These are phyloP conservation scores for Syncerus caffer DNA, from an alignment of 2,797 vertebrate genomes.

Conservation along the genomic window DNA sequence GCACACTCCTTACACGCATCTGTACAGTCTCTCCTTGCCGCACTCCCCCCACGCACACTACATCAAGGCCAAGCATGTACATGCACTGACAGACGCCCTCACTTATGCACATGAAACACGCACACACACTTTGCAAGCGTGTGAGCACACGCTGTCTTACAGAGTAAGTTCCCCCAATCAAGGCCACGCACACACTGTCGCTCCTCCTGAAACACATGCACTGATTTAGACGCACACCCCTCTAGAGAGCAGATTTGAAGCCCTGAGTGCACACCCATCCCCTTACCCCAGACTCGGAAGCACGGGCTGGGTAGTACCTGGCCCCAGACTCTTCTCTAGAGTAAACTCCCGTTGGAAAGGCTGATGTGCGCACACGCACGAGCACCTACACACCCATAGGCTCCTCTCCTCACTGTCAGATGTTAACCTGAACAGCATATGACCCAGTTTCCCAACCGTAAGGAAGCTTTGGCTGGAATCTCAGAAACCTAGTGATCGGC, in stretches of 20 bases:
- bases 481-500: background rate
- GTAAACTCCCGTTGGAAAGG: background rate
- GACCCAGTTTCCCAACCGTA: background rate
- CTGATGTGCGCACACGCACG: background rate
- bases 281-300: background rate
- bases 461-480: background rate
- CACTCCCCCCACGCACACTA: background rate
- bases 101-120: background rate
- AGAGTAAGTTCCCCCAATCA: background rate
- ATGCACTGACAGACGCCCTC: background rate
- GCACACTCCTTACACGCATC: background rate
- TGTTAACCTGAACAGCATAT: background rate
- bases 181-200: background rate
- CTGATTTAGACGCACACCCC: background rate
- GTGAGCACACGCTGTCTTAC: background rate
- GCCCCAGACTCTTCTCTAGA: background rate
- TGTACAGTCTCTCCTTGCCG: background rate
- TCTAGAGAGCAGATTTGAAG: background rate
- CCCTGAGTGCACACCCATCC: background rate
- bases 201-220: background rate
- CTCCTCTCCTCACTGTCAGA: background rate
- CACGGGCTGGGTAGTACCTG: background rate
- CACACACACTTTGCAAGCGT: too few species aligned
- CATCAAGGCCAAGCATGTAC: background rate
- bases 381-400: background rate